Percentiles rank a stretch among this genome's conserved stretches.
Evolutionary conservation across 1,140 invertebrate genomes (phyloP).

Genomic region (Scaptodrosophila lebanonensis): DNA sequence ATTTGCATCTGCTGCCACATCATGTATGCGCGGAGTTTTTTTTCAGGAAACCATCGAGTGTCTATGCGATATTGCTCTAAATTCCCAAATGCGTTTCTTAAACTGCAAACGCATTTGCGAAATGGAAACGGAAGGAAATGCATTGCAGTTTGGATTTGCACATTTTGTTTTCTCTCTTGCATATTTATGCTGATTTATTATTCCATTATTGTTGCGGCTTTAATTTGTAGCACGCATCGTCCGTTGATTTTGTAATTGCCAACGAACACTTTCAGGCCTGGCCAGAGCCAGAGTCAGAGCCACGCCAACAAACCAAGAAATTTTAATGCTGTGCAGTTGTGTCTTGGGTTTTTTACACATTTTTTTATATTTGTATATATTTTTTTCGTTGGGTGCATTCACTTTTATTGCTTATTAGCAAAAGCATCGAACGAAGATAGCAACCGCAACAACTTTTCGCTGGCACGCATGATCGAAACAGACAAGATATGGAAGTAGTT

Average conservation of each 20-base stretch:
- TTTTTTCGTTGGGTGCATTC: constrained; percentile 20
- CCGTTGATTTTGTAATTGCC: constrained; percentile 44
- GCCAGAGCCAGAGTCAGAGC: background rate
- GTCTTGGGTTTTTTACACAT: background rate
- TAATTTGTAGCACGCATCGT: constrained; percentile 61
- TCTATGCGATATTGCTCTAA: constrained; percentile 43
- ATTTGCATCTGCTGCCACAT: too few relatives aligned
- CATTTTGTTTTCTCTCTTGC: constrained; percentile 38
- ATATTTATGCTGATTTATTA: constrained; percentile 71
- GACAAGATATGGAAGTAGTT: too few relatives aligned
- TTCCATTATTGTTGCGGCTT: constrained; percentile 57
- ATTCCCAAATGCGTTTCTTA: constrained; percentile 46
- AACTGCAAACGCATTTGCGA: constrained; percentile 14
- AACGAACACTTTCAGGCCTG: constrained; percentile 2
- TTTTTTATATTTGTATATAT: constrained; percentile 12
- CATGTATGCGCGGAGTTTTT: too few relatives aligned
- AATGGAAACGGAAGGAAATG: constrained; percentile 66
- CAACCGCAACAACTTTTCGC: too few relatives aligned
- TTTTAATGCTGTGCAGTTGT: constrained; percentile 12
- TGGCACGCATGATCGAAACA: too few relatives aligned
- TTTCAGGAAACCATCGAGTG: constrained; percentile 47
- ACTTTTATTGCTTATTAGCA: constrained; percentile 36
- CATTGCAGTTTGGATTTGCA: constrained; percentile 54
- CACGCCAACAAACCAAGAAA: constrained; percentile 1
- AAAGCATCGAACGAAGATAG: too few relatives aligned